These are phyloP conservation scores for Lasioglossum zephyrum DNA, from an alignment of 2,888 invertebrate species.

Conservation along the genomic window DNA sequence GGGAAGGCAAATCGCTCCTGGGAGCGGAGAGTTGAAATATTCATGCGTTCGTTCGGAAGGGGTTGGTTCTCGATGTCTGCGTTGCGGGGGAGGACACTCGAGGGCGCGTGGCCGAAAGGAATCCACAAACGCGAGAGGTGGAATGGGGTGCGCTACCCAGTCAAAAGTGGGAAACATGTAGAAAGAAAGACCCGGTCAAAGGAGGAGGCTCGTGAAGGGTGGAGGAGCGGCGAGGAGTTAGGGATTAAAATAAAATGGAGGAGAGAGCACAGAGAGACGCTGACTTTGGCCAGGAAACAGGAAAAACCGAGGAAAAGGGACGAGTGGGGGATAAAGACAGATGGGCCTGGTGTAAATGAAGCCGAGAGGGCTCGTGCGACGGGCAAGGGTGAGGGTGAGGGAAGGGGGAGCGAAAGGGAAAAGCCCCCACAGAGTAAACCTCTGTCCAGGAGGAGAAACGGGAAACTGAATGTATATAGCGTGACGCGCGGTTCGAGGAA, in stretches of 20 bases:
- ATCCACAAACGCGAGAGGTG: background rate
- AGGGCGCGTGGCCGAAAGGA: constrained; percentile 15
- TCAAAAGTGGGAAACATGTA: constrained; percentile 11
- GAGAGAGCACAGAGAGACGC: background rate
- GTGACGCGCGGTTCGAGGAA: constrained; percentile 8
- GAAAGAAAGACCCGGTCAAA: constrained; percentile 23
- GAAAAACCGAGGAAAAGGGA: constrained; percentile 24
- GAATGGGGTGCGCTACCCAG: background rate
- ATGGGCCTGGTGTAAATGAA: constrained; percentile 27
- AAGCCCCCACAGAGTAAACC: constrained; percentile 10
- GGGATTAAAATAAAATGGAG: constrained; percentile 32
- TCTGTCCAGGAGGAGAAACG: constrained; percentile 8
- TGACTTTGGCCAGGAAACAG: constrained; percentile 32
- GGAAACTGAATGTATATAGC: constrained; percentile 14
- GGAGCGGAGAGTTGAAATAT: constrained; percentile 65
- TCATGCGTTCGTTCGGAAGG: constrained; percentile 64
- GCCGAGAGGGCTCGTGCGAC: constrained; percentile 4
- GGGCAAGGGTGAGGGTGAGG: background rate
- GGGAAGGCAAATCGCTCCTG: constrained; percentile 46
- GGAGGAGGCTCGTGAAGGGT: background rate
- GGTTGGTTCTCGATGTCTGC: constrained; percentile 52
- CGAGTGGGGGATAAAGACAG: constrained; percentile 23
- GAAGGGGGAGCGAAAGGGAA: background rate
- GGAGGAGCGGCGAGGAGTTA: background rate
- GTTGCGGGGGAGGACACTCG: constrained; percentile 19